A percentile compares a stretch with the other conserved stretches of the same genome.
These are phyloP conservation scores for Platysternon megacephalum DNA, from an alignment of 2,113 vertebrate genomes.

Conservation along the genomic window DNA sequence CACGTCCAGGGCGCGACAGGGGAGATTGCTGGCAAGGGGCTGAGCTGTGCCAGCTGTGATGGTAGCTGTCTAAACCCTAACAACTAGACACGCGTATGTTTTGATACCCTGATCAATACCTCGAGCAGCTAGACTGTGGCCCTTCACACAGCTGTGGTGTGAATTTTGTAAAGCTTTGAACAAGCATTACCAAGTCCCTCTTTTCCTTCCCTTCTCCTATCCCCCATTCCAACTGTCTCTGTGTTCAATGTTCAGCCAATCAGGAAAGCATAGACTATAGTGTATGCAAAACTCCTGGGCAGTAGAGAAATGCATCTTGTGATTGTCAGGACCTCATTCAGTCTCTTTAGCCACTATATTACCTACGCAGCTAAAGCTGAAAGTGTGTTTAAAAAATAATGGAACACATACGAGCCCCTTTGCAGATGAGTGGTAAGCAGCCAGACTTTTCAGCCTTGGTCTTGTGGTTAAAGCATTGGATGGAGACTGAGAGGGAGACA, in stretches of 20 bases:
- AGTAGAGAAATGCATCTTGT: background rate
- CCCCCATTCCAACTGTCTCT: background rate
- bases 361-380: background rate
- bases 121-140: background rate
- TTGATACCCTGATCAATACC: background rate
- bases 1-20: background rate
- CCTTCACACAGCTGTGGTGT: background rate
- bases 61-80: background rate
- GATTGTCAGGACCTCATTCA: background rate
- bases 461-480: background rate
- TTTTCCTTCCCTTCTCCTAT: background rate
- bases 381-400: background rate
- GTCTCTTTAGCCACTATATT: background rate
- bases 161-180: background rate
- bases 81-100: background rate
- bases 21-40: background rate
- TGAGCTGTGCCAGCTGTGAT: background rate
- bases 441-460: background rate
- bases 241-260: background rate
- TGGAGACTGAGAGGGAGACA: background rate
- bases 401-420: background rate
- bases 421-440: background rate
- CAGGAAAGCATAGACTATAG: background rate
- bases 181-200: background rate
- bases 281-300: background rate